Percentiles rank a stretch among this genome's conserved stretches.
Evolutionary conservation across 2,888 invertebrate species (phyloP).

Genomic region (Acrobeloides nanus): DNA sequence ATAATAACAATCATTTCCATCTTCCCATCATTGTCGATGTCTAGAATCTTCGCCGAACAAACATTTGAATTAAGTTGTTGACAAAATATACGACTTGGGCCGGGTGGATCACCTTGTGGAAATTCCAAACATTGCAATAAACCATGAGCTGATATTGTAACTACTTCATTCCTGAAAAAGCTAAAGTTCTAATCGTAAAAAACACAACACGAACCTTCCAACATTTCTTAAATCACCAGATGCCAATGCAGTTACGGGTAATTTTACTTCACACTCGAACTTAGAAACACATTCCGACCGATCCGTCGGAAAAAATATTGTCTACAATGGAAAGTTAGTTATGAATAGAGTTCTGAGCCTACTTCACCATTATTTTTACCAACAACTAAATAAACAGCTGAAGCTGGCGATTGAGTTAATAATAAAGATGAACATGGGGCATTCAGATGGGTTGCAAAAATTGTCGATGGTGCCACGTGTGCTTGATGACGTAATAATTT

Average conservation of each 20-base stretch:
- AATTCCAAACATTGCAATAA: conserved; percentile 21
- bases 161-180: conserved; percentile 18
- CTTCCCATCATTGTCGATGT: conserved; percentile 23
- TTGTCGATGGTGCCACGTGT: conserved; percentile 14
- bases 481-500: conserved; percentile 9
- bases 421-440: conserved; percentile 25
- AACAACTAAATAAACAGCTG: conserved; percentile 20
- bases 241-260: conserved; percentile 25
- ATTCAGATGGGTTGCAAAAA: conserved; percentile 24
- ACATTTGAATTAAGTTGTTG: conserved; percentile 28
- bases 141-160: conserved; percentile 22
- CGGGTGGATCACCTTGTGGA: conserved; percentile 9
- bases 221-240: conserved; percentile 23
- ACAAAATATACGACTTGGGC: conserved; percentile 12
- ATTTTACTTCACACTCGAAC: conserved; percentile 20
- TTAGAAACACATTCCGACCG: conserved; percentile 19
- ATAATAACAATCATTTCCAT: conserved; percentile 26
- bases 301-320: conserved; percentile 22
- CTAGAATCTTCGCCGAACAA: conserved; percentile 23
- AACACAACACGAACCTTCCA: conserved; percentile 9
- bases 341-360: conserved; percentile 1
- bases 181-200: neutral
- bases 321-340: conserved; percentile 9
- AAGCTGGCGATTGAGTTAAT: conserved; percentile 8
- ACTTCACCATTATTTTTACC: conserved; percentile 23